Evolutionary conservation across 1,140 invertebrate species (phyloP), one percentile per base, ranked within the genome.

Genomic region (Listronotus bonariensis): DNA sequence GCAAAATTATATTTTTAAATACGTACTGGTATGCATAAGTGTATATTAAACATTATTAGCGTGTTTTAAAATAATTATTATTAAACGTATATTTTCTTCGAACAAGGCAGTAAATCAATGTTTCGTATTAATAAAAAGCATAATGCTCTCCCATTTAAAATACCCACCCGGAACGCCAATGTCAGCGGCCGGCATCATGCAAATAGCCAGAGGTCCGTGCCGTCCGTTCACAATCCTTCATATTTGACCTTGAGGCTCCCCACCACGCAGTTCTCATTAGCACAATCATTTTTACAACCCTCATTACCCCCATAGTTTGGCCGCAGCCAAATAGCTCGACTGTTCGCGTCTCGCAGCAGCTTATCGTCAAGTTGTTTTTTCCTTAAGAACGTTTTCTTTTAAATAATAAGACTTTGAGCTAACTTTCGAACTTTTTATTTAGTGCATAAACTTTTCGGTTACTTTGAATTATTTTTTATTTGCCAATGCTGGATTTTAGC

Each of bases 401-500:
- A 7, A 36, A 4, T 12, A 26, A 26, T 26, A 26, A 26, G 5
- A 5, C 1, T 5, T 26, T 26, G 5, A 26, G 5, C 20, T 26
- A 26, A 26, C 5, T 26, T 26, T 5, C 1, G 5, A 26, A 26
- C 20, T 26, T 26, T 26, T 26, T 26, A 26, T 26, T 26, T 26
- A 36, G 34, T 36, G 34, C 2, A 36, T 9, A 36, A 9, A 36
- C 11, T 1, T 36, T 36, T 36, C 1, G 6, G n/a, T 14, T 3
- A 3, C 17, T 11, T 52, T 31, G 2, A 31, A 12, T 1, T 17
- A 36, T 48, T 36, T 60, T 20, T 26, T 7, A 26, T 10, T 49
- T 36, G 38, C 66, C 58, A 58, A 78, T 78, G 76, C 46, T 76
- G 20, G 68, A 75, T 68, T 72, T 71, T 52, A 68, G 71, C 18